Conservation (phyloP, 2,888 invertebrate species). For the Drosophila prostipennis region DNA sequence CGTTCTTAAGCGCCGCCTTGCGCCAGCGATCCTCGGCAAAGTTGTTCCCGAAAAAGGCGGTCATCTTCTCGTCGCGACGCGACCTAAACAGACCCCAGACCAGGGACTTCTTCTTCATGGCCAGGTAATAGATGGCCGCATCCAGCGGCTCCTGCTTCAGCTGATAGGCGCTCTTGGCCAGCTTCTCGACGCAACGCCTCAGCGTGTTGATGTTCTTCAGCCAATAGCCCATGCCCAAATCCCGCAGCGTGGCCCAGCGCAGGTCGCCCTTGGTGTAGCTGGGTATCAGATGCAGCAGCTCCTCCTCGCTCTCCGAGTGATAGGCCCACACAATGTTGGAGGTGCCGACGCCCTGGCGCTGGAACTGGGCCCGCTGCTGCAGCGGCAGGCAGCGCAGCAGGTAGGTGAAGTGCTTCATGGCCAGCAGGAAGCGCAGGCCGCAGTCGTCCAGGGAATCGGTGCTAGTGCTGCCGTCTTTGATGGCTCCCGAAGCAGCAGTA, state of each 20-base stretch:
- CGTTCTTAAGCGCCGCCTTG: conserved; percentile 98
- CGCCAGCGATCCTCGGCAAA: conserved; percentile 97
- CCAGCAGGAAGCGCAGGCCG: conserved; percentile 96
- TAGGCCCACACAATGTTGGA: conserved; percentile 99
- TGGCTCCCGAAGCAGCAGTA: conserved; percentile 80
- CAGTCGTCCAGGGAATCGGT: conserved; percentile 97
- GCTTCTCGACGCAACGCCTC: conserved; percentile 93
- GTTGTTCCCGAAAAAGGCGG: conserved; percentile 96
- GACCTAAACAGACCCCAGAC: conserved; percentile 98
- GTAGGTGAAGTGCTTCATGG: conserved; percentile 99
- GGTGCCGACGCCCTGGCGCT: conserved; percentile 93
- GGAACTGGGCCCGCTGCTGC: conserved; percentile 93
- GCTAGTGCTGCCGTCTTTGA: conserved; percentile 39
- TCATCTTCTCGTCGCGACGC: conserved; percentile 95
- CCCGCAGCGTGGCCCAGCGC: conserved; percentile 95
- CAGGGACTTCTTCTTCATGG: conserved; percentile 98
- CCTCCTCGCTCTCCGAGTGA: conserved; percentile 99
- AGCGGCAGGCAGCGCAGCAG: conserved; percentile 96
- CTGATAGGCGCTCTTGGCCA: conserved; percentile 97
- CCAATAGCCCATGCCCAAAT: conserved; percentile 98
- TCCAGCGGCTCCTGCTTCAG: conserved; percentile 97
- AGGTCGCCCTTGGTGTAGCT: conserved; percentile 93
- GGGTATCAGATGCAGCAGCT: conserved; percentile 94
- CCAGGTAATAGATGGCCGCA: conserved; percentile 98
- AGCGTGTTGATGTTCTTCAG: conserved; percentile 92